Evolutionary conservation across 2,888 invertebrate genomes (phyloP).

Genomic region (Archaeoteleia sp.): DNA sequence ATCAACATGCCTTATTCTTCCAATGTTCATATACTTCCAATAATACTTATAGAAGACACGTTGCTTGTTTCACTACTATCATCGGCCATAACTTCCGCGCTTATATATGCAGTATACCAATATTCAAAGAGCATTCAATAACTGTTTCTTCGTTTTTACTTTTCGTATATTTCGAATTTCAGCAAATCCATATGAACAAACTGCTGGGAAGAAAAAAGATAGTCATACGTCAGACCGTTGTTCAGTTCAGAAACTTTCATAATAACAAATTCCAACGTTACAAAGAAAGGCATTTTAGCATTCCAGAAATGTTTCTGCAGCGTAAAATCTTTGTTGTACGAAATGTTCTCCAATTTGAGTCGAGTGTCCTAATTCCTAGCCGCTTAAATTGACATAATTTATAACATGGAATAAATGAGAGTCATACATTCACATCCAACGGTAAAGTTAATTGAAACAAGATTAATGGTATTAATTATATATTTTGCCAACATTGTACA

Average conservation of each 20-base stretch:
- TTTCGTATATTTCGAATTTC: too few species aligned
- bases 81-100: too few species aligned
- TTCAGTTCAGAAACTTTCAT: slow-evolving; percentile 28
- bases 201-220: slow-evolving; percentile 21
- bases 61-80: too few species aligned
- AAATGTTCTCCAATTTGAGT: slow-evolving; percentile 20
- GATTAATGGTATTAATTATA: slow-evolving; percentile 18
- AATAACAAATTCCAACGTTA: slow-evolving; percentile 39
- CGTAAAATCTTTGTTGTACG: slow-evolving; percentile 27
- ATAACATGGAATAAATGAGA: slow-evolving; percentile 17
- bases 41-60: too few species aligned
- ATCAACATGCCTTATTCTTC: too few species aligned
- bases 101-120: too few species aligned
- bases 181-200: too few species aligned
- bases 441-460: slow-evolving; percentile 26
- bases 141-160: too few species aligned
- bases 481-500: neutral
- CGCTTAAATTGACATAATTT: slow-evolving; percentile 30
- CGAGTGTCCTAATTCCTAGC: slow-evolving; percentile 27
- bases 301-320: slow-evolving; percentile 22
- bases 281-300: slow-evolving; percentile 23
- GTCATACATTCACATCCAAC: slow-evolving; percentile 17
- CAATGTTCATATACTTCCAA: too few species aligned
- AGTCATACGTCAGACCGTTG: slow-evolving; percentile 18
- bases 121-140: too few species aligned